Evolutionary conservation across 2,888 invertebrate species (phyloP), one percentile per base, ranked within the genome.

Genomic region (Eugnorisma glareosa): DNA sequence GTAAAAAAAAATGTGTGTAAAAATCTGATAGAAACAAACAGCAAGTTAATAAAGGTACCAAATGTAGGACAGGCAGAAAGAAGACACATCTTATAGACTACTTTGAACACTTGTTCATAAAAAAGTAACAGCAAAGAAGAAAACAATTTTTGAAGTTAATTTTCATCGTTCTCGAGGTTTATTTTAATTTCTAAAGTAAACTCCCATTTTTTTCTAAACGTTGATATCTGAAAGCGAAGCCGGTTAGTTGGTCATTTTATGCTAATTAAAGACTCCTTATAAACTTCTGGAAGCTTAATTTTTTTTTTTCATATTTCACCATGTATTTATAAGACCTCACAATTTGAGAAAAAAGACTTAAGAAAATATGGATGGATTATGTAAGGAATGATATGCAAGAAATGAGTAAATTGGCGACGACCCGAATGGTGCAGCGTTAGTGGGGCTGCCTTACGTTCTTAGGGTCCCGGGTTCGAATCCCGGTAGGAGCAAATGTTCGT

Each of bases 201-300:
- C 73, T 43, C 2, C 18, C 24, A 21, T 35, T n/a, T 35, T 61
- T 43, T 28, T 21, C 8, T 31, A 37, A 43, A 54, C 24, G 24
- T 37, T 45, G 43, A 51, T 63, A 63, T 45, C 51, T 63, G 31
- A 59, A 77, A 67, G 31, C 59, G 31, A 67, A 61, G 63, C n/a
- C 63, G 21, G 51, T 57, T 75, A 24, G 51, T 57, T 75, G 43
- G 54, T 67, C 57, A 28, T n/a, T 59, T 80, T 54, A 67, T 37
- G 80, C 18, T 79, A 79, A 72, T 51, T 59, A 78, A 51, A 67
- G 8, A 43, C 18, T n/a, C 1, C 51, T 43, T 37, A 35, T 63
- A 28, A 61, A 43, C 31, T 40, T 63, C 13, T 7, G 2, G 28
- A 35, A 51, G 2, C 2, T 24, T 51, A 15, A 28, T 2, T 5